Percentiles rank a stretch among this genome's conserved stretches.
Evolutionary conservation across 2,888 invertebrate genomes (phyloP).

Genomic region (Rhagonycha fulva): DNA sequence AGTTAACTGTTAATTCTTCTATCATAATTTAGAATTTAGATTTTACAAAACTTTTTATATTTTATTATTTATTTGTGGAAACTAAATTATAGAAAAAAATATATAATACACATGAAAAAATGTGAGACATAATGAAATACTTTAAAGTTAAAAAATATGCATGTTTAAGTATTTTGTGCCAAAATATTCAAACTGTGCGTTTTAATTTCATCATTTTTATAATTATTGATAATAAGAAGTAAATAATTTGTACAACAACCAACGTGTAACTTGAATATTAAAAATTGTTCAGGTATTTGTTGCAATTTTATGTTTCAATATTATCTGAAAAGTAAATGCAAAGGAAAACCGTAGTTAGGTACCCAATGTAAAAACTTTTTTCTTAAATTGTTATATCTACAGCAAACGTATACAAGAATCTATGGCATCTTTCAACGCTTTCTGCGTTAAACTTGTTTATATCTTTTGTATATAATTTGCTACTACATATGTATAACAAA

Average conservation of each 20-base stretch:
- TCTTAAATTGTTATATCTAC: no score
- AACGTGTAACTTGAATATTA: not conserved
- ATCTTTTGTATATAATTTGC: constrained; percentile 3
- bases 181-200: not conserved
- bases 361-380: not conserved
- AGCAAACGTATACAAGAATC: not conserved
- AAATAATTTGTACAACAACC: not conserved
- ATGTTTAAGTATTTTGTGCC: not conserved
- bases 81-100: no score
- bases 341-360: no score
- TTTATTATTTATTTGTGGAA: no score
- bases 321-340: not conserved
- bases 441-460: not conserved
- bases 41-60: no score
- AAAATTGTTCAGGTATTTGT: not conserved
- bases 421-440: not conserved
- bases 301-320: no score
- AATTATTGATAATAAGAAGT: not conserved
- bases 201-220: not conserved
- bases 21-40: no score
- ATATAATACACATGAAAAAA: not conserved
- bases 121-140: not conserved
- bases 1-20: no score
- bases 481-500: constrained; percentile 7
- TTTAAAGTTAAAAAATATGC: not conserved